Evolutionary conservation across 2,113 vertebrate genomes (phyloP), one percentile per base, ranked within the genome.

Genomic region (Brevimyrus niger): DNA sequence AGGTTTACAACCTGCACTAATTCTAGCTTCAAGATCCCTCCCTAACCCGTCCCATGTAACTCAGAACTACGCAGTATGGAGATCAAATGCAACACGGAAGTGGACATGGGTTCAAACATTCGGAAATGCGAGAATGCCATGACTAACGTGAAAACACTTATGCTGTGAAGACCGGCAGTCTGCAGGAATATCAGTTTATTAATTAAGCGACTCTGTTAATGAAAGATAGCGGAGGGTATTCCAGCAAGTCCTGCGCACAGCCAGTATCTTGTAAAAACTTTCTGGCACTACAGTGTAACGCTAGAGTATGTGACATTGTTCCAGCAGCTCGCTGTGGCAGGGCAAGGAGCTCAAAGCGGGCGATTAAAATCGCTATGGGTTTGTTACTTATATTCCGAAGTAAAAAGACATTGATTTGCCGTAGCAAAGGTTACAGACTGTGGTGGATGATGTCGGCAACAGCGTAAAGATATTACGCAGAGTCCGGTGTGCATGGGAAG

Each of bases 61-160:
- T 82, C 38, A 38, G 76, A 19, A 17, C 31, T 2, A 38, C 76
- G 42, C 76, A 82, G 6, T 44, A 23, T 23, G 76, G 76, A 82
- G 13, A 82, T 44, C 19, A 82, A 38, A 82, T 38, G 35, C 38
- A 19, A 44, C 19, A 23, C 38, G 38, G 15, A 42, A 19, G 17
- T 3, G 19, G 42, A 23, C 38, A 15, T 35, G 91, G 48, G 55
- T 80, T 50, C 84, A 42, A 65, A 3, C 31, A 19, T 90, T 53
- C 50, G 89, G 69, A 92, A 92, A 46, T 86, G 46, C 11, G 11
- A 35, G 89, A 89, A 61, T 35, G 90, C 35, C 83, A 69, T 89
- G 90, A 83, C 92, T 93, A 91, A 92, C 91, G 55, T 61, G 84
- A 13, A 88, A 91, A 51, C 48, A 85, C 88, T 93, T 92, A 91